These are phyloP conservation scores for Blera fallax DNA, from an alignment of 2,888 invertebrate species.

Conservation along the genomic window DNA sequence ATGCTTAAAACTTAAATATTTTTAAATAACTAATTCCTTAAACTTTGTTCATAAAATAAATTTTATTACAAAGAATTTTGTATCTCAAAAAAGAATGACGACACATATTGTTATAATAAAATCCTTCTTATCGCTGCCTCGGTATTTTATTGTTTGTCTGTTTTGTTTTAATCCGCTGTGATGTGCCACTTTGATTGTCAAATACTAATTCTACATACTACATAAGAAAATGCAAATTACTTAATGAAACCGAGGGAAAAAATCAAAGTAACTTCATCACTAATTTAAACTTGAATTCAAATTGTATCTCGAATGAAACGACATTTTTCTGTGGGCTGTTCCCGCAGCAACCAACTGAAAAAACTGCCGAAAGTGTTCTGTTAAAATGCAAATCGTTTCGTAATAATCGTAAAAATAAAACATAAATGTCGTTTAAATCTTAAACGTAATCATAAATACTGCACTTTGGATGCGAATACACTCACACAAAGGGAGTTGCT, in stretches of 20 bases:
- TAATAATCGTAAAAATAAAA: constrained; percentile 56
- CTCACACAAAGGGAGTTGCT: neutral
- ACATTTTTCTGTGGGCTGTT: neutral
- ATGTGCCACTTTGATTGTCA: constrained; percentile 33
- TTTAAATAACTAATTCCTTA: neutral
- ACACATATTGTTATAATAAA: neutral
- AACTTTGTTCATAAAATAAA: constrained; percentile 5
- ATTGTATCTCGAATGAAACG: neutral
- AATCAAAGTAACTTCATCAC: constrained; percentile 5
- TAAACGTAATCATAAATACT: constrained; percentile 47
- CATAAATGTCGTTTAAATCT: constrained; percentile 55
- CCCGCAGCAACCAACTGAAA: neutral
- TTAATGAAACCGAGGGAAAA: constrained; percentile 2
- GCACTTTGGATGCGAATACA: constrained; percentile 39
- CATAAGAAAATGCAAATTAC: constrained; percentile 11
- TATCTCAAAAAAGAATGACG: neutral
- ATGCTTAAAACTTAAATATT: neutral
- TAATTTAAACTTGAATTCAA: constrained; percentile 1
- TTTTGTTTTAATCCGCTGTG: constrained; percentile 23
- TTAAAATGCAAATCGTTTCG: constrained; percentile 52
- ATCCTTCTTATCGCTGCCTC: neutral
- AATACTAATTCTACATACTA: neutral
- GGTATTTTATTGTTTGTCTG: constrained; percentile 1
- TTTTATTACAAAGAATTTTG: constrained; percentile 30
- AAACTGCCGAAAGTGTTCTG: constrained; percentile 34